Evolutionary conservation across 2,113 vertebrate genomes (phyloP).

Genomic region (Catagonus wagneri): DNA sequence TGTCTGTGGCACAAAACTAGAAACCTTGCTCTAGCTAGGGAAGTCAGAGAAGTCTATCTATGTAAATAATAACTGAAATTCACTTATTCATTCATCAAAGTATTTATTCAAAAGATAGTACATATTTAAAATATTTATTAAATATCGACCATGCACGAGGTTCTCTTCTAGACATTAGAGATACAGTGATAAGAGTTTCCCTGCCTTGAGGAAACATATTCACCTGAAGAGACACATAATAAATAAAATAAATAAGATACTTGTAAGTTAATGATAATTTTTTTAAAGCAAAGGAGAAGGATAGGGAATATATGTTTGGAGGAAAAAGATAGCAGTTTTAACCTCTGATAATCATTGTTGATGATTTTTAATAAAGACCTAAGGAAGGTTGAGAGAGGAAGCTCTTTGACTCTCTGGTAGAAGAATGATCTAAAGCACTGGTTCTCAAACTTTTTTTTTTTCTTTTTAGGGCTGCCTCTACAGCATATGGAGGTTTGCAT

Average conservation of each 20-base stretch:
- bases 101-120: too few relatives aligned
- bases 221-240: not conserved
- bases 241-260: not conserved
- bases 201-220: not conserved
- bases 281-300: not conserved
- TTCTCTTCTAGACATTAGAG: not conserved
- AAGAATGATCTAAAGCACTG: not conserved
- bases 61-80: not conserved
- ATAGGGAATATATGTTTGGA: not conserved
- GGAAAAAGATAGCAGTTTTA: not conserved
- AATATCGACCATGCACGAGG: not conserved
- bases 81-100: not conserved
- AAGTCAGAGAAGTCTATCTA: not conserved
- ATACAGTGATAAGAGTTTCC: not conserved
- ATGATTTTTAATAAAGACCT: not conserved
- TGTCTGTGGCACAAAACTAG: not conserved
- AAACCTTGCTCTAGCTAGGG: not conserved
- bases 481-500: too few relatives aligned
- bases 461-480: too few relatives aligned
- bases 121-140: not conserved
- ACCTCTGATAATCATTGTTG: not conserved
- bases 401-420: not conserved
- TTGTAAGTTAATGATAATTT: not conserved
- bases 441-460: not conserved
- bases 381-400: not conserved